phyloP scores from a whole-genome alignment of 2,888 invertebrate species.

The Drosophila limbata region DNA sequence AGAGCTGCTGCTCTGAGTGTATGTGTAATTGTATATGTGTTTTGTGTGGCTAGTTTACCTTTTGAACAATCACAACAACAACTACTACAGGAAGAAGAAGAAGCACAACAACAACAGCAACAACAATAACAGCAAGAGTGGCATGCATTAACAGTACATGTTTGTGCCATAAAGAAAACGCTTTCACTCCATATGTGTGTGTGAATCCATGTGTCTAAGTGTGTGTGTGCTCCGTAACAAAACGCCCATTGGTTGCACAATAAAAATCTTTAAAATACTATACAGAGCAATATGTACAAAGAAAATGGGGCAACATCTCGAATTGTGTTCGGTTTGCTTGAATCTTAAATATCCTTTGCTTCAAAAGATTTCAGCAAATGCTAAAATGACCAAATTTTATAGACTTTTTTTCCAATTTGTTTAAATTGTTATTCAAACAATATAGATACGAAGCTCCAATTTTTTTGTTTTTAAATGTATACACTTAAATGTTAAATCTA shows the following conservation, averaged over 20 bases:
- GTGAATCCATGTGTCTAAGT: conserved; percentile 13
- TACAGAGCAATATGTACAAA: conserved; percentile 40
- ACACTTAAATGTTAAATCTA: too few relatives aligned
- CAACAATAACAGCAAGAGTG: conserved; percentile 45
- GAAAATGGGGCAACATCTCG: conserved; percentile 27
- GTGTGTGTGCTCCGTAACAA: conserved; percentile 55
- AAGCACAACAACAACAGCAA: conserved; percentile 38
- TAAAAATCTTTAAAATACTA: conserved; percentile 77
- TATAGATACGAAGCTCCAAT: neutral
- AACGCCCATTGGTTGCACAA: conserved; percentile 73
- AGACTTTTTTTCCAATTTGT: neutral
- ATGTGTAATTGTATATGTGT: conserved; percentile 34
- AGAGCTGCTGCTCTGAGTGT: conserved; percentile 8
- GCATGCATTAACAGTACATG: conserved; percentile 74
- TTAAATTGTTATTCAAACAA: neutral
- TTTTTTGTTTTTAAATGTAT: too few relatives aligned
- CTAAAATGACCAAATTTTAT: too few relatives aligned
- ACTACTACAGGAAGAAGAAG: conserved; percentile 42
- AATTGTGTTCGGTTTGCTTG: conserved; percentile 7
- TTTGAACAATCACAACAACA: conserved; percentile 53
- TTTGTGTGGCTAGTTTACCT: conserved; percentile 66
- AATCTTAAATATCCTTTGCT: conserved; percentile 12
- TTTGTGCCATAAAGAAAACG: conserved; percentile 64
- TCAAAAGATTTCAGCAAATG: neutral
- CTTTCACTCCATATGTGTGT: conserved; percentile 14